Evolutionary conservation across 30 jellyfish, hydroid and myxozoan species (phyloP), one percentile per base, ranked within the genome.

Genomic region (Rhopilema esculentum): DNA sequence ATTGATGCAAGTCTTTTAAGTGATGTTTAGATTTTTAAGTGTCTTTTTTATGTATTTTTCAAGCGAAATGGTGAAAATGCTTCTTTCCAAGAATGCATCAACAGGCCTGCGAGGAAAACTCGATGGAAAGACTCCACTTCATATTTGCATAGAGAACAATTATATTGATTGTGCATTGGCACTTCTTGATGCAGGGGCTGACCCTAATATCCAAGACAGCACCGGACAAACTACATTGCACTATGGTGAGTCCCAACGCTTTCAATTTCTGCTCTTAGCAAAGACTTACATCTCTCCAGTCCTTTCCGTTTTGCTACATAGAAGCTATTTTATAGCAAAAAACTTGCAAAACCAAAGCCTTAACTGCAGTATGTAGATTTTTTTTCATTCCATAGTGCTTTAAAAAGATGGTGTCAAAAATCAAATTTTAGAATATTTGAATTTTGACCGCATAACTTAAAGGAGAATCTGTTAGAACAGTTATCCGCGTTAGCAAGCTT

Each of bases 151-250:
- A 19, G 89, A 86, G 49, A 65, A 75, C 68, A 61, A 77, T 31
- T 84, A 75, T 27, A 49, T 32, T 28, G 89, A 86, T 65, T 86
- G 89, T 71, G 77, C 79, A 40, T 27, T 40, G 48, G 79, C 80
- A 75, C 72, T 86, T 68, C 82, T 86, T n/a, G 94, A 86, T 72
- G 94, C 79, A 33, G 94, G 94, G 32, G 94, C 94, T 21, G n/a
- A 86, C 27, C 94, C 94, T 0, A 75, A 75, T 48, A 28, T 48
- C 6, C 86, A 0, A 16, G 94, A 86, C 49, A 28, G 50, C 53
- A 66, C 28, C 49, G 94, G 94, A 53, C 69, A 77, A 27, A 86
- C 94, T 1, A 75, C 94, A 6, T 66, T 86, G 67, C 94, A 86
- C 67, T 75, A 75, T 75, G 94, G 94, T 86, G 77, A 18, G 80